These are phyloP conservation scores for Microtus pennsylvanicus DNA, from an alignment of 2,113 vertebrate species.

Conservation along the genomic window DNA sequence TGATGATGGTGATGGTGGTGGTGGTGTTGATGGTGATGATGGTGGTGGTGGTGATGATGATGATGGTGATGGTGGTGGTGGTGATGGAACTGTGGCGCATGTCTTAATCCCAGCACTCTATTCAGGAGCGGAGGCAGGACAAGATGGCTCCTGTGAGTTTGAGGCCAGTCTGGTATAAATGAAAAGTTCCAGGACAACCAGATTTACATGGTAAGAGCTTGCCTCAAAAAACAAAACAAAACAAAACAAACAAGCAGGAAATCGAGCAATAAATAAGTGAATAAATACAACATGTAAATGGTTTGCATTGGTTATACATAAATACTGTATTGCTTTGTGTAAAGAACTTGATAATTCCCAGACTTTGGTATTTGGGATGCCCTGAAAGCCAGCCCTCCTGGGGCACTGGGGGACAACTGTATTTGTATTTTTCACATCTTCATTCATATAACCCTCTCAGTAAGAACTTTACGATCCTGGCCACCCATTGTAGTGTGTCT, in stretches of 20 bases:
- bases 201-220: neutral
- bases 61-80: too few species aligned
- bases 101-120: neutral
- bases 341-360: neutral
- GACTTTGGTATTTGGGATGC: neutral
- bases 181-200: neutral
- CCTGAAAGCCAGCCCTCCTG: neutral
- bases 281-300: neutral
- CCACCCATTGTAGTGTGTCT: neutral
- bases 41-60: fast-evolving
- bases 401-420: neutral
- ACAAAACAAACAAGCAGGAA: neutral
- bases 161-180: neutral
- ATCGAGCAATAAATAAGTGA: neutral
- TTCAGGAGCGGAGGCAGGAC: neutral
- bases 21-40: fast-evolving
- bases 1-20: too few species aligned
- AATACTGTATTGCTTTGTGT: neutral
- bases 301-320: neutral
- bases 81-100: too few species aligned
- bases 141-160: neutral
- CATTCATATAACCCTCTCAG: neutral
- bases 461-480: neutral
- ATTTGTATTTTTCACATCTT: neutral
- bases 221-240: too few species aligned